Conservation (phyloP, 1,140 invertebrate genomes). For the Drosophila repletoides region DNA sequence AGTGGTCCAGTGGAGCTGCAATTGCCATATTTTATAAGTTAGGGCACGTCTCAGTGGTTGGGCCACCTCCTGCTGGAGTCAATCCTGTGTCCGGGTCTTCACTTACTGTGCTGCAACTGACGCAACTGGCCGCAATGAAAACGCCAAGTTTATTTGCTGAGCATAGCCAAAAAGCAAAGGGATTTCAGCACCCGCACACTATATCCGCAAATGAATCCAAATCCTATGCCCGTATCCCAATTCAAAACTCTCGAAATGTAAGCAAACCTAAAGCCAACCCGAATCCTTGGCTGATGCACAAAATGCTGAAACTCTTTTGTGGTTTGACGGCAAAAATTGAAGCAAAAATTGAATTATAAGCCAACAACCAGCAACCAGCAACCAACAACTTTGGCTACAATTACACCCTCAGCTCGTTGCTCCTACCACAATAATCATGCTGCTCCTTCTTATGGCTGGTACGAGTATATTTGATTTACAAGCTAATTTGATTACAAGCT, state of each 20-base stretch:
- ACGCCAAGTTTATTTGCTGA: constrained; percentile 70
- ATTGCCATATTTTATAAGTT: constrained; percentile 70
- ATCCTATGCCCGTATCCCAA: neutral
- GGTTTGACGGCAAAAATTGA: constrained; percentile 17
- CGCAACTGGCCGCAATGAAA: constrained; percentile 68
- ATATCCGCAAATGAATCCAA: neutral
- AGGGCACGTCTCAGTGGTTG: constrained; percentile 74
- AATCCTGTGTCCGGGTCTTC: neutral
- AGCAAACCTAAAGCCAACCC: neutral
- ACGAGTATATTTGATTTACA: constrained; percentile 18
- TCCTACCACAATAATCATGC: too few species aligned
- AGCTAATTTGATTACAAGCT: constrained; percentile 59
- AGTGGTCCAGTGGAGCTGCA: constrained; percentile 47
- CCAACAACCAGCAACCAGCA: neutral
- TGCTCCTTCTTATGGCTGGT: neutral
- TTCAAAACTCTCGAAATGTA: neutral
- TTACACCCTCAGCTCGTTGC: too few species aligned
- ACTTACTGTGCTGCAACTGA: constrained; percentile 45
- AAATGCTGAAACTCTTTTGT: constrained; percentile 36
- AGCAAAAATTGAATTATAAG: constrained; percentile 58
- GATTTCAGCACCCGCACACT: neutral
- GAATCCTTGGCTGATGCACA: constrained; percentile 8
- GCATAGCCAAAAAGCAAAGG: constrained; percentile 32
- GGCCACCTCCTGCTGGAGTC: constrained; percentile 4
- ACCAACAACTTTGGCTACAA: too few species aligned